Evolutionary conservation across 2,113 vertebrate genomes (phyloP).

Genomic region (Catharus fuscescens): DNA sequence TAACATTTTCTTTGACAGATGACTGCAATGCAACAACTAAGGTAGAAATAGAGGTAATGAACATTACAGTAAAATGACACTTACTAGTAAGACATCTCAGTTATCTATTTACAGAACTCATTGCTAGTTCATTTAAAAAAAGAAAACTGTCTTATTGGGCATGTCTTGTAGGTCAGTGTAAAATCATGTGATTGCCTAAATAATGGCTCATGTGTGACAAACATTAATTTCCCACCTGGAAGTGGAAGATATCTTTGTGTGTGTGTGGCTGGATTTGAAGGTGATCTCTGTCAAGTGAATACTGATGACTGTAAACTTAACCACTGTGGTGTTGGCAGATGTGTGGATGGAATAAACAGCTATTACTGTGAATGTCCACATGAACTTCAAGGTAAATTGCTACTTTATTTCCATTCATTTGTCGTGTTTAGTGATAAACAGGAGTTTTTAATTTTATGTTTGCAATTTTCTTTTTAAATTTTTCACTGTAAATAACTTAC

Average conservation of each 20-base stretch:
- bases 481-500: not conserved
- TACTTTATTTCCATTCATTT: not conserved
- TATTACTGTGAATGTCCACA: constrained; percentile 86
- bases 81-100: not conserved
- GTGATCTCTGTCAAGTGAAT: constrained; percentile 79
- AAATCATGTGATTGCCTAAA: constrained; percentile 84
- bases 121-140: not conserved
- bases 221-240: constrained; percentile 73
- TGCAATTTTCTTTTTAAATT: not conserved
- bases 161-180: constrained; percentile 81
- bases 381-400: constrained; percentile 80
- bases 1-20: constrained; percentile 80
- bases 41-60: constrained; percentile 78
- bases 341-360: constrained; percentile 76
- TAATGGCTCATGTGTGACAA: constrained; percentile 81
- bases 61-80: constrained; percentile 5
- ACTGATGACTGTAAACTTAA: constrained; percentile 81
- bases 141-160: constrained; percentile 27
- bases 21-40: constrained; percentile 80
- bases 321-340: constrained; percentile 83
- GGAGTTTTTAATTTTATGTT: not conserved
- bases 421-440: not conserved
- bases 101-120: not conserved
- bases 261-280: constrained; percentile 81
- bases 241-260: constrained; percentile 80